phyloP scores from a whole-genome alignment of 2,113 vertebrate species.

The Actenoides lindsayi region DNA sequence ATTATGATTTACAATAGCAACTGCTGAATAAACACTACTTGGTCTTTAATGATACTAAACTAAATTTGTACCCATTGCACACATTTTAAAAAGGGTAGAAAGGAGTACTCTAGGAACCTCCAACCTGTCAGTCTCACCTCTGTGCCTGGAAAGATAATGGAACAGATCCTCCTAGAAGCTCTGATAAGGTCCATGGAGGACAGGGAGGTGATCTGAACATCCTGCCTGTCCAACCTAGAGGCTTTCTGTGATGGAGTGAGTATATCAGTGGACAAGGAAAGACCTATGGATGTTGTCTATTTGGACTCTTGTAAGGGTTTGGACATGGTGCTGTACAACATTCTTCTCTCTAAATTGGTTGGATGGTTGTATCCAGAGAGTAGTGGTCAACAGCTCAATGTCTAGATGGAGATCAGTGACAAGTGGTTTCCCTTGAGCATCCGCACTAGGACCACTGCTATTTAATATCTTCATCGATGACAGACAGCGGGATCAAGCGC shows the following conservation, averaged over 20 bases:
- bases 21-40: background rate
- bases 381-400: background rate
- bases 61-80: background rate
- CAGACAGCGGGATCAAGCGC: background rate
- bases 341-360: background rate
- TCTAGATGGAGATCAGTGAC: background rate
- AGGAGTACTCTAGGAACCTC: background rate
- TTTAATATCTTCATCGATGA: background rate
- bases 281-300: background rate
- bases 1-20: background rate
- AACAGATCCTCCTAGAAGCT: background rate
- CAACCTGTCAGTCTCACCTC: background rate
- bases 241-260: background rate
- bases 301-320: background rate
- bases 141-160: background rate
- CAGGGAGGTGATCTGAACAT: background rate
- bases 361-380: background rate
- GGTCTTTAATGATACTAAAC: background rate
- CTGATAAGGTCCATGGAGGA: background rate
- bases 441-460: background rate
- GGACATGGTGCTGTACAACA: background rate
- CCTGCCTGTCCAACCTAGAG: background rate
- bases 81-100: background rate
- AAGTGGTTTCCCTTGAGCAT: background rate
- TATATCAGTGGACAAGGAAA: background rate